phyloP scores from a whole-genome alignment of 2,113 vertebrate species.

The Cyanoderma ruficeps region DNA sequence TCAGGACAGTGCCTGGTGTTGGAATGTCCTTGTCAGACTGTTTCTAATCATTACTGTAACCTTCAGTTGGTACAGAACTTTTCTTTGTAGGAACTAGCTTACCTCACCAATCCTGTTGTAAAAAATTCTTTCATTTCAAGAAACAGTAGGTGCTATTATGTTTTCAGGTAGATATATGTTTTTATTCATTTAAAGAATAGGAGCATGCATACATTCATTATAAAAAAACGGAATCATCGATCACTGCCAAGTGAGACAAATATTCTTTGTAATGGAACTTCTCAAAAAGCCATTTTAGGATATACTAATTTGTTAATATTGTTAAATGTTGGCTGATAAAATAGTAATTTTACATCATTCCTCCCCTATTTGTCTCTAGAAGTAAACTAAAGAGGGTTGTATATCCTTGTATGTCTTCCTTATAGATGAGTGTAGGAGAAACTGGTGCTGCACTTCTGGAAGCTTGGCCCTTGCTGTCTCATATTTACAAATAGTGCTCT shows the following conservation, averaged over 20 bases:
- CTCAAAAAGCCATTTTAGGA: not conserved
- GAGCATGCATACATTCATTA: not conserved
- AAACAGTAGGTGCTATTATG: not conserved
- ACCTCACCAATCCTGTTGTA: not conserved
- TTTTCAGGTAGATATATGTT: not conserved
- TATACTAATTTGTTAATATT: not conserved
- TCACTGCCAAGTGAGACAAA: not conserved
- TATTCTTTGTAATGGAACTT: not conserved
- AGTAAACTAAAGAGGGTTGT: not conserved
- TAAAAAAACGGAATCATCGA: not conserved
- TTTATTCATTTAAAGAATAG: not conserved
- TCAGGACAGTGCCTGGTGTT: not conserved
- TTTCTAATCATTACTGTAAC: not conserved
- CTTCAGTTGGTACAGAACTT: not conserved
- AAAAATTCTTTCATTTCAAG: not conserved
- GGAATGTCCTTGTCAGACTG: not conserved
- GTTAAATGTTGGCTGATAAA: not conserved
- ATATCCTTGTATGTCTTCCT: not conserved
- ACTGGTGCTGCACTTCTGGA: not conserved
- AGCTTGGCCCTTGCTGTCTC: not conserved
- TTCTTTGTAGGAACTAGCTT: not conserved
- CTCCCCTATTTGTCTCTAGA: not conserved
- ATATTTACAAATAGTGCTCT: not conserved
- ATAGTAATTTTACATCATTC: not conserved
- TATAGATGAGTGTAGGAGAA: rapidly evolving